Evolutionary conservation across 2,888 invertebrate species (phyloP).

Genomic region (Drosophila setosimentum): DNA sequence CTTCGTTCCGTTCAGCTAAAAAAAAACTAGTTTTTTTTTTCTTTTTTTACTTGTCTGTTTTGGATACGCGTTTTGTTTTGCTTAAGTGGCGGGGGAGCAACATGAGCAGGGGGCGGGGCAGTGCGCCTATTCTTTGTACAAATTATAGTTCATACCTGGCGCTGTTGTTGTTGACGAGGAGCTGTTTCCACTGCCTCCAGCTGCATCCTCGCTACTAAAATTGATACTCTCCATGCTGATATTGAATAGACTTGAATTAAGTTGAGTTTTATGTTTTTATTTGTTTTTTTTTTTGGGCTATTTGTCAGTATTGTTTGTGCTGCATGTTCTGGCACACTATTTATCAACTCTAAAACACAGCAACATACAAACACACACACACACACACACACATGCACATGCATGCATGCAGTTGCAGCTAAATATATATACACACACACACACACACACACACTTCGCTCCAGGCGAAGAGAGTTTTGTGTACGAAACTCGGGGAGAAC

Average conservation of each 20-base stretch:
- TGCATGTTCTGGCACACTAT: conserved; percentile 24
- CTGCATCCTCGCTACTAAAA: conserved; percentile 17
- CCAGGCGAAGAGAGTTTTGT: conserved; percentile 10
- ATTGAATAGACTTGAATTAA: conserved; percentile 10
- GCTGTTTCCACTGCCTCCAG: conserved; percentile 20
- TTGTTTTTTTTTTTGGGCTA: not conserved
- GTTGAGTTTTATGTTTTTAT: not conserved
- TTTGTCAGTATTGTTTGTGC: conserved; percentile 20
- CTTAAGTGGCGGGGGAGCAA: not conserved
- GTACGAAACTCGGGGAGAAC: conserved; percentile 14
- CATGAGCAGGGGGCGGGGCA: not conserved
- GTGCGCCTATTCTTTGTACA: not conserved
- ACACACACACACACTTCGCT: not conserved
- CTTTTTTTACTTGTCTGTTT: conserved; percentile 34
- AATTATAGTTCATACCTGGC: conserved; percentile 30
- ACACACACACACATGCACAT: not conserved
- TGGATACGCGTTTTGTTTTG: conserved; percentile 22
- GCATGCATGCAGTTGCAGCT: conserved; percentile 15
- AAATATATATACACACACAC: conserved; percentile 12
- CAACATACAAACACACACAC: not conserved
- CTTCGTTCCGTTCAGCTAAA: conserved; percentile 29
- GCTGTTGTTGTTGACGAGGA: conserved; percentile 10
- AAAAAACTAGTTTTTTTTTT: conserved; percentile 11
- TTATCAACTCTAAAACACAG: conserved; percentile 5
- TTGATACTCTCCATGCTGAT: conserved; percentile 49